Percentiles rank a stretch among this genome's conserved stretches.
These are phyloP conservation scores for Imbricaverruca yamaguchii DNA, from an alignment of 2,888 invertebrate species.

Conservation along the genomic window DNA sequence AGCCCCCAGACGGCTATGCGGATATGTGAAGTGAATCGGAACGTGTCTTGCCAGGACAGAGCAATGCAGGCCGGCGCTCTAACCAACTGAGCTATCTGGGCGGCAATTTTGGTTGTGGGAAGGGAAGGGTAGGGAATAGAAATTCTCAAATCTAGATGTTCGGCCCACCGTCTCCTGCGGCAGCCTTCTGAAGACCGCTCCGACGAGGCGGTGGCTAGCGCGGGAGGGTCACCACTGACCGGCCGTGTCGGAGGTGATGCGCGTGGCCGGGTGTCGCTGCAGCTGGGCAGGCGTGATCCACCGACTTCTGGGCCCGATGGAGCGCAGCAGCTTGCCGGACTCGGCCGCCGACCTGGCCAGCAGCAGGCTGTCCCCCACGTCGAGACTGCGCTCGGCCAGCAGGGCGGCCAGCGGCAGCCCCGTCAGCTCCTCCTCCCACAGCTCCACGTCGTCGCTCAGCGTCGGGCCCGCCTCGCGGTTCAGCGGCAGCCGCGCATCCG, in stretches of 20 bases:
- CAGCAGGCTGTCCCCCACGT: not conserved
- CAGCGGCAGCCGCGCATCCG: too few species aligned
- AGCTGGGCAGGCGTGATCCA: not conserved
- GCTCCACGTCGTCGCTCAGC: not conserved
- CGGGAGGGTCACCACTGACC: not conserved
- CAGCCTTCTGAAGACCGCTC: too few species aligned
- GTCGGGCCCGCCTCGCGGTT: not conserved
- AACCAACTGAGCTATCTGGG: too few species aligned
- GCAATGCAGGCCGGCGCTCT: too few species aligned
- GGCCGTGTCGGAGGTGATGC: not conserved
- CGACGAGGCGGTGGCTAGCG: too few species aligned
- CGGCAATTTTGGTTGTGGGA: too few species aligned
- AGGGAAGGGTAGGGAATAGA: too few species aligned
- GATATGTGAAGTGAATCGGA: too few species aligned
- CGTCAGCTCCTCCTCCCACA: not conserved
- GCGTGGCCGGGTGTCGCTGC: not conserved
- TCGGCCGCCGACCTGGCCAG: not conserved
- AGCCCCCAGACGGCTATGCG: too few species aligned
- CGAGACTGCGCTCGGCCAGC: not conserved
- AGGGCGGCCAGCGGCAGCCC: not conserved
- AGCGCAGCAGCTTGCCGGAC: not conserved
- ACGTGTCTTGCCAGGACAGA: too few species aligned
- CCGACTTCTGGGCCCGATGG: not conserved
- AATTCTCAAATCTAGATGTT: too few species aligned
- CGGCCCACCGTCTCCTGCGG: too few species aligned